Conservation (phyloP, 1,140 invertebrate species). For the Pseudobourletiella spinata region DNA sequence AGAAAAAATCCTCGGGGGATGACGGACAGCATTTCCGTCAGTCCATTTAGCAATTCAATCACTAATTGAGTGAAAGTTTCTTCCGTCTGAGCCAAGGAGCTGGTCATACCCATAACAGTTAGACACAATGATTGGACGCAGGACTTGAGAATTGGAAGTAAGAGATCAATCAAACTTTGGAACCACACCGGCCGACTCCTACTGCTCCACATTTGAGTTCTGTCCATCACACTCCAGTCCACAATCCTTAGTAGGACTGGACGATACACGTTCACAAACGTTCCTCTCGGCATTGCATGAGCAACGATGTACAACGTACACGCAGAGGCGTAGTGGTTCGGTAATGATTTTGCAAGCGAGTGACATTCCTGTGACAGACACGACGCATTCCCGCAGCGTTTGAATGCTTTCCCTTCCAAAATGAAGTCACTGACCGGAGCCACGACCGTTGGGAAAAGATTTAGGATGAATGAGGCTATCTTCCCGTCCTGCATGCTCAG, state of each 20-base stretch:
- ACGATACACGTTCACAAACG: conserved; percentile 21
- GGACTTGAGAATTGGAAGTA: conserved; percentile 34
- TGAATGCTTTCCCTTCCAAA: conserved; percentile 32
- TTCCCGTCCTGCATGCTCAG: conserved; percentile 29
- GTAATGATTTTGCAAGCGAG: conserved; percentile 27
- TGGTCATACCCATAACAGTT: not conserved
- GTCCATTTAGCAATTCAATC: conserved; percentile 27
- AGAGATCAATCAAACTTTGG: conserved; percentile 27
- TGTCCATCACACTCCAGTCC: conserved; percentile 35
- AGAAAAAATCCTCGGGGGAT: conserved; percentile 34
- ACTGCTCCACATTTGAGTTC: conserved; percentile 33
- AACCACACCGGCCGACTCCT: conserved; percentile 33
- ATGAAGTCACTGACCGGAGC: conserved; percentile 25
- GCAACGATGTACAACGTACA: conserved; percentile 28
- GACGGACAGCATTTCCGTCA: conserved; percentile 30
- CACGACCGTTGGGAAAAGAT: conserved; percentile 22
- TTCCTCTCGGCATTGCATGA: conserved; percentile 22
- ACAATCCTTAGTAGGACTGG: conserved; percentile 15
- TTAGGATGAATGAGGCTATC: conserved; percentile 21
- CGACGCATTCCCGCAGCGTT: conserved; percentile 26
- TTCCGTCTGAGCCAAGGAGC: conserved; percentile 6
- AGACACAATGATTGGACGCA: conserved; percentile 32
- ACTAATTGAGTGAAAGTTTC: conserved; percentile 21
- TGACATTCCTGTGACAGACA: conserved; percentile 30
- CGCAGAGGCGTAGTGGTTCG: conserved; percentile 27